Evolutionary conservation across 2,888 invertebrate genomes (phyloP), one percentile per base, ranked within the genome.

Genomic region (Digitonthophagus gazella): DNA sequence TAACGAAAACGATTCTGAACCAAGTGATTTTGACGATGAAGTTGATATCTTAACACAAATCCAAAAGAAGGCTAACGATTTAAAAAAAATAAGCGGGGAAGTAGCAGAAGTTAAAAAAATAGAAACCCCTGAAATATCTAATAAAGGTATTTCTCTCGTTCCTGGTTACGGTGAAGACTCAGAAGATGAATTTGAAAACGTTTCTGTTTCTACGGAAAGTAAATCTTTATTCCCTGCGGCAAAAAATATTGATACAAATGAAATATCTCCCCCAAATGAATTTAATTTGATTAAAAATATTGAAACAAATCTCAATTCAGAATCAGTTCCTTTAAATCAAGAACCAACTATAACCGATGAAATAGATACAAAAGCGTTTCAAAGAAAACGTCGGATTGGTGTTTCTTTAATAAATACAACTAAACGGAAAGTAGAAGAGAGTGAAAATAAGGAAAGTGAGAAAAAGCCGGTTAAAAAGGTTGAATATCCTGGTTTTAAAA

Each of bases 161-260:
- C 85, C 86, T n/a, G 85, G 85, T 15, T 87, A 87, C 71, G 85
- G 85, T 1, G 85, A 86, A 71, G 86, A 86, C 72, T 84, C 85
- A 0, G 86, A 86, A 19, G 81, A 80, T 19, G 85, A 85, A 66
- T 83, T 85, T 19, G 75, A 76, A 68, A 79, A 67, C 22, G 28
- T 8, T 0, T 56, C 64, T 6, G 66, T 69, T 19, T 67, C 66
- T 8, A 57, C 64, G 5, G 57, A 14, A 3, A 22, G 8, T 1
- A 79, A 67, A 64, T 28, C n/a, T 0, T 56, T 69, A 15, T 69
- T 69, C 15, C 70, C 67, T 6, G 56, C 65, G 3, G 57, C 22
- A 3, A 58, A 67, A 61, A 58, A 28, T 11, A 5, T 44, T 5
- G 28, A 44, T 1, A 44, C 1, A 6, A 8, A 6, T 11, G 6